Base-by-base conservation (phyloP, 1,140 invertebrate species). In the Brachionus calyciflorus region DNA sequence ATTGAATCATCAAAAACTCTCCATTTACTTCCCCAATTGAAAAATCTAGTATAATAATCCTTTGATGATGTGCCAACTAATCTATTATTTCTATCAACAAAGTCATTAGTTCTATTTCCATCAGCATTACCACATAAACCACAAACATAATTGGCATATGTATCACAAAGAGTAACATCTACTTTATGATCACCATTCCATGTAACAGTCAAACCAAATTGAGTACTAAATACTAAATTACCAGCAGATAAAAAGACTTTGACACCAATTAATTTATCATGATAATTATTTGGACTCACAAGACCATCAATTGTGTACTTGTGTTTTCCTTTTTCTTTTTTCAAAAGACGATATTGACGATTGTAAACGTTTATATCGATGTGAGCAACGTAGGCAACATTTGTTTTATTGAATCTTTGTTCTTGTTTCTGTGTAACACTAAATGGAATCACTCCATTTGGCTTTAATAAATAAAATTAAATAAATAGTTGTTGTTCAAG, bases 121-220 rank as follows among this genome's bases (percentile, higher is more conserved):
- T 70, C 65, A 17, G 17, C 65, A 33, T 70, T 70, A 17, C 69
- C 69, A 41, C 69, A 73, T 17, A 73, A 33, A 41, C 69, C 69
- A 41, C 69, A 73, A 30, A 73, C 69, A 73, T 73, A 28, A 7
- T 49, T 51, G 0, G 69, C 19, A 53, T 73, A 73, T 51, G 21
- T 37, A 24, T 73, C 33, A 51, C 69, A 73, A 12, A 73, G 26
- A 40, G 19, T 51, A 55, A 73, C 69, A 51, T 51, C 51, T 7
- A 73, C 69, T 49, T 73, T 51, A 9, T 73, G 69, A 33, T 40
- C 24, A 14, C 69, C 69, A 21, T 73, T 55, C 69, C 69, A 73
- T 10, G 21, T 73, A 17, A 73, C 51, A 24, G 30, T 73, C 69
- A 73, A 73, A 21, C 51, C 69, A 37, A 49, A 51, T 28, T 19